Evolutionary conservation across 2,888 invertebrate species (phyloP), one percentile per base, ranked within the genome.

Genomic region (Pheosia gnoma): DNA sequence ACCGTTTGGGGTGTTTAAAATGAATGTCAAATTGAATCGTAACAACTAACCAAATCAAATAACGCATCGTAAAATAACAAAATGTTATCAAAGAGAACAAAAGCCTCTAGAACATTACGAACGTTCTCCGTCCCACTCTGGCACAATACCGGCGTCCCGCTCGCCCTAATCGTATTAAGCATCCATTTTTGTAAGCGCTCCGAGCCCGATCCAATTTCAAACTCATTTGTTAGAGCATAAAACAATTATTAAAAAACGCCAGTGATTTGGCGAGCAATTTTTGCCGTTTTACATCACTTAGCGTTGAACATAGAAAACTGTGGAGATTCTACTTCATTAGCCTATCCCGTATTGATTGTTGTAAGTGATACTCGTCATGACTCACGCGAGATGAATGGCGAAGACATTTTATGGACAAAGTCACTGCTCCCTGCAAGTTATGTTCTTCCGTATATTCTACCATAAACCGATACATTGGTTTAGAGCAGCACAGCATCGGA

Each of bases 191-290:
- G 95, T 89, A 86, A 89, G 91, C 91, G 93, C 90, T 88, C 75
- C 79, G 88, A 89, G 91, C 91, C 91, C 89, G 94, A 95, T 95
- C 93, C 95, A 95, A 95, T 95, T 95, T 94, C 95, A 95, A 95
- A 95, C 94, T 95, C 95, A 95, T 95, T 95, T 95, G 95, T 95
- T 92, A 93, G 84, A 86, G 87, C 85, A 88, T 93, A 93, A 93
- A 92, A 88, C 92, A 92, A 93, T 93, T 93, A 93, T 93, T 93
- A 93, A 93, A 93, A 93, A 93, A 93, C 91, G 86, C 87, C 87
- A 82, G 90, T 87, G 91, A 92, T 90, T 91, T 88, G 86, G 77
- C 79, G 83, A 82, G 83, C 87, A 87, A 91, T 91, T 92, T 91
- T 90, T 88, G 86, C 82, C 87, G 81, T 86, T 90, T 89, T 86